These are phyloP conservation scores for Pherbina coryleti DNA, from an alignment of 2,888 invertebrate species.

Conservation along the genomic window DNA sequence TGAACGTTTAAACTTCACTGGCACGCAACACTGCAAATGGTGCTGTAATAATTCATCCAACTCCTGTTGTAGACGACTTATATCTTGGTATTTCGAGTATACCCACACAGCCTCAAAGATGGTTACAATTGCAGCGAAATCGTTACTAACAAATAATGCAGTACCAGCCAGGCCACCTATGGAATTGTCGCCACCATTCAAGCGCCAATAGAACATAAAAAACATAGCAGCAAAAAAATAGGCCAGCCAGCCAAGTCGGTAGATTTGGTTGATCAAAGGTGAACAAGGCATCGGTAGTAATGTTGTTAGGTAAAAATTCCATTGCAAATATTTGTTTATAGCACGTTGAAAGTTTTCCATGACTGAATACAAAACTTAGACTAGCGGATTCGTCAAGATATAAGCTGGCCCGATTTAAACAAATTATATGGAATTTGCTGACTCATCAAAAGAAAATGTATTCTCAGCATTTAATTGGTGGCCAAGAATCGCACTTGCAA, in stretches of 20 bases:
- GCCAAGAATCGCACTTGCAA: too few relatives aligned
- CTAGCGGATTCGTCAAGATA: too few relatives aligned
- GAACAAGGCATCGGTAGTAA: conserved; percentile 27
- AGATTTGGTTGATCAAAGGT: conserved; percentile 23
- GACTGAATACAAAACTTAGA: neutral
- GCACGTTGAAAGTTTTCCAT: neutral
- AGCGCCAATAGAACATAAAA: conserved; percentile 38
- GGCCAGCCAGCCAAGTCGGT: conserved; percentile 35
- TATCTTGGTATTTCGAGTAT: neutral
- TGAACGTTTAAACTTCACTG: neutral
- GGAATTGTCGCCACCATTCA: conserved; percentile 34
- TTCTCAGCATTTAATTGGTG: too few relatives aligned
- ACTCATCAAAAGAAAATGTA: too few relatives aligned
- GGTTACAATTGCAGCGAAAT: conserved; percentile 18
- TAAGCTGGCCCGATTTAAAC: too few relatives aligned
- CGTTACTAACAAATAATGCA: conserved; percentile 43
- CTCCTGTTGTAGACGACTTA: conserved; percentile 23
- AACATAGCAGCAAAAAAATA: conserved; percentile 30
- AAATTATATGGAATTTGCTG: too few relatives aligned
- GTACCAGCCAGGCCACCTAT: conserved; percentile 46
- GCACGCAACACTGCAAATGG: conserved; percentile 5
- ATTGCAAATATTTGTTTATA: neutral
- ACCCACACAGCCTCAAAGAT: conserved; percentile 18
- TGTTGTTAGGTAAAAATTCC: conserved; percentile 33
- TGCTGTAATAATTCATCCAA: conserved; percentile 25